phyloP scores from a whole-genome alignment of 1,140 invertebrate species.

The Ylistrum balloti region DNA sequence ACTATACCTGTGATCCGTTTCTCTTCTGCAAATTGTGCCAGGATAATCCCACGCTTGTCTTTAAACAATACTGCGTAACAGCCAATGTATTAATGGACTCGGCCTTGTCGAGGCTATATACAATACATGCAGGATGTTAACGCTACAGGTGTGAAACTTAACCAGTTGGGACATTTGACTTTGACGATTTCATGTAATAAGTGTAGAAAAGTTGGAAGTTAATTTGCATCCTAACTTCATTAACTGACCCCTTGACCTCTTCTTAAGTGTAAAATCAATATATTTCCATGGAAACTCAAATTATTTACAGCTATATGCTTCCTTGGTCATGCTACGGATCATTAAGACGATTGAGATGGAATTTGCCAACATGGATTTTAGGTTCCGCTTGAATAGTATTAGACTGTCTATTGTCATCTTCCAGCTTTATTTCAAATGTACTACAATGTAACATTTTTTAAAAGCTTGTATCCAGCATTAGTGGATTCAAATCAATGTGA shows the following conservation, averaged over 20 bases:
- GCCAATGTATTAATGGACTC: too few relatives aligned
- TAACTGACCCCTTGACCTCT: neutral
- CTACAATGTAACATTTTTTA: too few relatives aligned
- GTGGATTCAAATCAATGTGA: too few relatives aligned
- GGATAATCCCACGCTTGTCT: neutral
- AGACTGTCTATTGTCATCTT: too few relatives aligned
- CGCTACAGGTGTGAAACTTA: neutral
- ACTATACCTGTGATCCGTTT: neutral
- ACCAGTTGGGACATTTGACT: neutral
- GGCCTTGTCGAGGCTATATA: too few relatives aligned
- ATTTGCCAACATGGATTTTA: too few relatives aligned
- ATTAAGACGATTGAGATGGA: too few relatives aligned
- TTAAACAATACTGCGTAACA: neutral
- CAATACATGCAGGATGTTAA: too few relatives aligned
- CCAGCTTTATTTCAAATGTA: too few relatives aligned
- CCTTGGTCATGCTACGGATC: too few relatives aligned
- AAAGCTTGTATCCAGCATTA: too few relatives aligned
- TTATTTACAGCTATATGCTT: neutral
- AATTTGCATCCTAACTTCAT: neutral
- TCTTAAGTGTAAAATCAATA: neutral
- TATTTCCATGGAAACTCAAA: neutral
- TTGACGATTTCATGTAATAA: neutral
- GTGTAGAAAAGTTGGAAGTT: neutral
- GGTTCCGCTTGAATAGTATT: too few relatives aligned
- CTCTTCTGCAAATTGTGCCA: neutral